Base-by-base conservation (phyloP, 2,113 vertebrate genomes). In the Leucopternis melanops region DNA sequence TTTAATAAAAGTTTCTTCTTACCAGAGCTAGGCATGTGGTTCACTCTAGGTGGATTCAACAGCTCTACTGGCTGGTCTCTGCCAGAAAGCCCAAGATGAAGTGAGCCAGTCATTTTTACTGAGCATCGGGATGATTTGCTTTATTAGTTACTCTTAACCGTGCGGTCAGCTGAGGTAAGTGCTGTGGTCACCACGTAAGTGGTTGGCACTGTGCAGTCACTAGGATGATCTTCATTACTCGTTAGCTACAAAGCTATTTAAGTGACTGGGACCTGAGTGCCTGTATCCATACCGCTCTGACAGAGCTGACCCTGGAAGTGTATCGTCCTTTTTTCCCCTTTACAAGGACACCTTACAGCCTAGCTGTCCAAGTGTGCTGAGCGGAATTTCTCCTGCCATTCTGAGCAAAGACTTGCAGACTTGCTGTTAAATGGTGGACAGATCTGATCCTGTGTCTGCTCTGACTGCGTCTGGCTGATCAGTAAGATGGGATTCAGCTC, bases 51-150 rank as follows among this genome's bases (percentile, higher is more conserved):
- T 67, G 98, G 98, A 88, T 96, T 98, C 92, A 98, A 86, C 96
- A 98, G 97, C 92, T 98, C 98, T 95, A 98, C 98, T 9, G 98
- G 98, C 97, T 98, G 98, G 97, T 98, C 98, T 97, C 98, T 98
- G 97, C 98, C 98, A 96, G 98, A 98, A 97, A 98, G 97, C 96
- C 98, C 98, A 97, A n/a, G n/a, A n/a, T n/a, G n/a, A n/a, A n/a
- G n/a, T n/a, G n/a, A n/a, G n/a, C n/a, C n/a, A n/a, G n/a, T n/a
- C n/a, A n/a, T n/a, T n/a, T n/a, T n/a, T n/a, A n/a, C n/a, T n/a
- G n/a, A n/a, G n/a, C n/a, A n/a, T n/a, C n/a, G n/a, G n/a, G n/a
- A n/a, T n/a, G n/a, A n/a, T 54, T 63, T 86, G 6, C 12, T 74
- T 78, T 47, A 49, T 81, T 78, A 69, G 5, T 75, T 92, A 25